Conservation (phyloP, 2,113 vertebrate genomes). For the Globicephala melas region DNA sequence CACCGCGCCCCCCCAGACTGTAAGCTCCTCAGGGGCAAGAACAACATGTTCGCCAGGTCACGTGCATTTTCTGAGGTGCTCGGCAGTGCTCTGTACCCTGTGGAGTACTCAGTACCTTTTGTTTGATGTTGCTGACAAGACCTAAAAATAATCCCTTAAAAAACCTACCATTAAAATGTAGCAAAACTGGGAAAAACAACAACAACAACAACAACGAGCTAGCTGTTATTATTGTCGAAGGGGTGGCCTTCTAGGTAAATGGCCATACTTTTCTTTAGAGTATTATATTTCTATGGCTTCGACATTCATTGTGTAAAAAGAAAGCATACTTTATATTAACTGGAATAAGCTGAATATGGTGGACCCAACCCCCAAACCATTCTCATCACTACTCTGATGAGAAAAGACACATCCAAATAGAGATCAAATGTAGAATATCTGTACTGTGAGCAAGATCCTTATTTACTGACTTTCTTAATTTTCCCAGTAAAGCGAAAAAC, state of each 20-base stretch:
- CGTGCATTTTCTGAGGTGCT: too few relatives aligned
- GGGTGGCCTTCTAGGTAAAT: background rate
- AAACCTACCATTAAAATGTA: slow-evolving; percentile 45
- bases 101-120: too few relatives aligned
- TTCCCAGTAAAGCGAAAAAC: background rate
- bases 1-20: background rate
- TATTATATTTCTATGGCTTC: background rate
- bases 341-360: background rate
- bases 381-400: background rate
- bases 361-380: background rate
- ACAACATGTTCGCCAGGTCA: background rate
- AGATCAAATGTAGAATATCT: background rate
- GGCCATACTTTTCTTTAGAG: background rate
- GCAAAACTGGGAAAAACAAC: background rate
- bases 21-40: background rate
- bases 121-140: too few relatives aligned
- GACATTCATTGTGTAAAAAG: background rate
- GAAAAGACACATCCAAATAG: background rate
- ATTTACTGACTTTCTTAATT: background rate
- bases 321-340: background rate
- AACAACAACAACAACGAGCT: background rate
- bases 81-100: too few relatives aligned
- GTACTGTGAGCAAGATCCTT: background rate
- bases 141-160: too few relatives aligned
- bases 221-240: background rate